Evolutionary conservation across 2,113 vertebrate genomes (phyloP).

Genomic region (Butorides virescens): DNA sequence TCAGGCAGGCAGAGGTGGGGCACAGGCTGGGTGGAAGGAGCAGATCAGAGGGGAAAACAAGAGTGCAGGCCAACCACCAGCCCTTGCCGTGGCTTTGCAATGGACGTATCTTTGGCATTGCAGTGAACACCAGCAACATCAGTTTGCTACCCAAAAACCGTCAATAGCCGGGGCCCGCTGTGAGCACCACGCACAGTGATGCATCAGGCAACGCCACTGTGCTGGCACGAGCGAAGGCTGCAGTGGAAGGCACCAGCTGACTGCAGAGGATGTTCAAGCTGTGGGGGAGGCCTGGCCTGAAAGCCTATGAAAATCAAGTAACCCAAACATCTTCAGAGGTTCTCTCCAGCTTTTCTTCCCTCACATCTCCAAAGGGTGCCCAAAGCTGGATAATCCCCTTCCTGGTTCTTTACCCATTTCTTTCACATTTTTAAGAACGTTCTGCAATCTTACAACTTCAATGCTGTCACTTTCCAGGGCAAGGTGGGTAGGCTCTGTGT

Average conservation of each 20-base stretch:
- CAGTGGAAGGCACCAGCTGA: background rate
- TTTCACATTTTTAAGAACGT: background rate
- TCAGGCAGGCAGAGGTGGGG: background rate
- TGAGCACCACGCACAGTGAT: rapidly evolving
- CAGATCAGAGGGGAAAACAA: background rate
- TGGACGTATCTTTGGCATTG: background rate
- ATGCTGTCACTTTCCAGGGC: background rate
- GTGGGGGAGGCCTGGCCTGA: background rate
- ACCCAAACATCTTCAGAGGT: background rate
- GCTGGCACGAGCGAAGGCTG: background rate
- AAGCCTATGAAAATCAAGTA: background rate
- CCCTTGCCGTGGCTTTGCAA: background rate
- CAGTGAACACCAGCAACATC: background rate
- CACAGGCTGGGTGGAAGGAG: background rate
- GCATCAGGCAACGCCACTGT: background rate
- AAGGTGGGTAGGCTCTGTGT: background rate
- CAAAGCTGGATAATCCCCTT: background rate
- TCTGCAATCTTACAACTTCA: background rate
- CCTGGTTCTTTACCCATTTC: rapidly evolving
- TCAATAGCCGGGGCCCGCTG: rapidly evolving
- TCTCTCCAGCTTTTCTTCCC: background rate
- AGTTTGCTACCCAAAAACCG: background rate
- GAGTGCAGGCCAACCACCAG: background rate
- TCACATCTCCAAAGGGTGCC: background rate
- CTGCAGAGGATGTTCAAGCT: background rate